phyloP scores from a whole-genome alignment of 2,888 invertebrate species.

The Drosophila imparisetae region DNA sequence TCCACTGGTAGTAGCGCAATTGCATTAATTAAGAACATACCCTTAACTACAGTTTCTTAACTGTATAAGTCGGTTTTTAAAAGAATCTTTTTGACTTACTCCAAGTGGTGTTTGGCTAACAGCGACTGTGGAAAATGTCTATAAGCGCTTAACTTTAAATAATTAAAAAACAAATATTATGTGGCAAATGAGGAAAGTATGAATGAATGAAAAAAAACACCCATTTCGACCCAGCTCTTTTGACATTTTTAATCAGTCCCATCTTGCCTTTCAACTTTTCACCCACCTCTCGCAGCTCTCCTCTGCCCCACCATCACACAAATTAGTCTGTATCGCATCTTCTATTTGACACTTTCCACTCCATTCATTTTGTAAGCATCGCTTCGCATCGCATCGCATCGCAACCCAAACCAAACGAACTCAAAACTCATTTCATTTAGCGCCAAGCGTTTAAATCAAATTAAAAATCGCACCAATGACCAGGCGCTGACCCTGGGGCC shows the following conservation, averaged over 20 bases:
- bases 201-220: neutral
- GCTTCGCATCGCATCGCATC: neutral
- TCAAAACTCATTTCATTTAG: slow-evolving; percentile 71
- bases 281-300: neutral
- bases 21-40: slow-evolving; percentile 41
- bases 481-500: slow-evolving; percentile 67
- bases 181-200: neutral
- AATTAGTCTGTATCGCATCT: slow-evolving; percentile 5
- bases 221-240: neutral
- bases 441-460: slow-evolving; percentile 66
- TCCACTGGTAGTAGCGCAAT: slow-evolving; percentile 14
- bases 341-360: slow-evolving; percentile 2
- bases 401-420: slow-evolving; percentile 8
- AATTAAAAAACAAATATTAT: neutral
- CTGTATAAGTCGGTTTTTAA: neutral
- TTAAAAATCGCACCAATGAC: slow-evolving; percentile 78
- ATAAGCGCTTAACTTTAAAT: neutral
- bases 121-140: neutral
- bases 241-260: slow-evolving; percentile 2
- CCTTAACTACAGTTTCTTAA: slow-evolving; percentile 12
- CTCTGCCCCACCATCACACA: neutral
- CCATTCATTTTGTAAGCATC: neutral
- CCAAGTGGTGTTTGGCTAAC: no score
- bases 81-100: neutral
- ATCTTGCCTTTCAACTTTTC: neutral